Percentiles rank a stretch among this genome's conserved stretches.
phyloP scores from a whole-genome alignment of 2,888 invertebrate species.

The Melanargia galathea region DNA sequence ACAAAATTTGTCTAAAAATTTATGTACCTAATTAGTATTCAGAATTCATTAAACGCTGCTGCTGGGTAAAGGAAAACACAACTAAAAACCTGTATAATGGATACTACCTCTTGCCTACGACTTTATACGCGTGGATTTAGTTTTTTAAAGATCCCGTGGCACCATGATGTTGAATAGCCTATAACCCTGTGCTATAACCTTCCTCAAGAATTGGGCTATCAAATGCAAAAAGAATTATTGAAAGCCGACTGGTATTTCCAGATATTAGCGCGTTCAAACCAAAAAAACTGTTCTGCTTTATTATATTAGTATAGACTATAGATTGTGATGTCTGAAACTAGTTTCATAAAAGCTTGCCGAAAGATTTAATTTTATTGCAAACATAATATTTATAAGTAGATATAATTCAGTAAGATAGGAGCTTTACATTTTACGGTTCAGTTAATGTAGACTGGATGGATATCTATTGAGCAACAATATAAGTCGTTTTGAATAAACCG shows the following conservation, averaged over 20 bases:
- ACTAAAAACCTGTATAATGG: conserved; percentile 6
- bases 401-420: too few relatives aligned
- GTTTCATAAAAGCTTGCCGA: conserved; percentile 12
- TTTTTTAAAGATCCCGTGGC: neutral
- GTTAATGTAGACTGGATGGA: conserved; percentile 22
- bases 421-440: conserved; percentile 26
- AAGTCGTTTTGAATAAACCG: conserved; percentile 25
- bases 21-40: conserved; percentile 12
- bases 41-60: conserved; percentile 12
- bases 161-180: too few relatives aligned
- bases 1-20: conserved; percentile 5
- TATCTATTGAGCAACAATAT: conserved; percentile 23
- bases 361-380: conserved; percentile 14
- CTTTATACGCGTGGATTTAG: neutral
- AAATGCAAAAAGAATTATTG: too few relatives aligned
- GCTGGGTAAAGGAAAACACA: neutral
- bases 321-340: too few relatives aligned
- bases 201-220: too few relatives aligned
- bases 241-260: too few relatives aligned
- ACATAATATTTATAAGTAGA: conserved; percentile 2
- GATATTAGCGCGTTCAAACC: too few relatives aligned
- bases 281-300: neutral
- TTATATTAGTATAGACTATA: neutral
- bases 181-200: too few relatives aligned
- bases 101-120: neutral